Base-by-base conservation (phyloP, 2,888 invertebrate species). In the Schrankia costaestrigalis region DNA sequence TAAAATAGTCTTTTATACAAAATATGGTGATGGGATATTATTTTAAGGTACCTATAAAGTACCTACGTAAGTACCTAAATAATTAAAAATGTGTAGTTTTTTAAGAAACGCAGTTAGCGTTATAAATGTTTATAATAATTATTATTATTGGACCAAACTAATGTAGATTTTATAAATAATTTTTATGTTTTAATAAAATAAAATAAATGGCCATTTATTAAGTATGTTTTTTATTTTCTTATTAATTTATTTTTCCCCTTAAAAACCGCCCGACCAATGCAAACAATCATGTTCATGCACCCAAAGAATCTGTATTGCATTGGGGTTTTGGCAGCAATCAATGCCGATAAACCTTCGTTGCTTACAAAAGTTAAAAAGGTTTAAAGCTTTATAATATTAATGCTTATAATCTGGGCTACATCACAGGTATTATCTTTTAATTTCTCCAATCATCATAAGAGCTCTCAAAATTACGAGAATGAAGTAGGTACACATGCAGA, bases 131-230 rank as follows among this genome's bases (percentile, higher is more conserved):
- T 53, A 46, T 63, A 63, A 62, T 67, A 63, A 59, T 56, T 39
- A 55, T 56, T 60, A 56, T 70, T 78, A 79, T 71, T 72, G 70
- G 70, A 82, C 77, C 80, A 81, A 83, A 81, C 81, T 86, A 83
- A 84, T 82, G 64, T 82, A 84, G 75, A 69, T 63, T 72, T 56
- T 71, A 77, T 66, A 71, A 66, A 68, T 50, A 55, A 58, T 61
- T 40, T 44, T 40, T 47, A 51, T 53, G 45, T 43, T 21, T 13
- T 13, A n/a, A 21, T 36, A 41, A 36, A 71, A 69, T 73, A 66
- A 72, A 75, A 67, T 65, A 66, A 81, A 80, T 78, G 71, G 75
- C 77, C 72, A 78, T 78, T 74, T n/a, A n/a, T 58, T 35, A 48
- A 35, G 49, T 56, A 52, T 56, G n/a, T 59, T 55, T 53, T 62